Percentiles rank a stretch among this genome's conserved stretches.
Conservation (phyloP, 2,797 vertebrate species). For the Ctenopoma kingsleyae region DNA sequence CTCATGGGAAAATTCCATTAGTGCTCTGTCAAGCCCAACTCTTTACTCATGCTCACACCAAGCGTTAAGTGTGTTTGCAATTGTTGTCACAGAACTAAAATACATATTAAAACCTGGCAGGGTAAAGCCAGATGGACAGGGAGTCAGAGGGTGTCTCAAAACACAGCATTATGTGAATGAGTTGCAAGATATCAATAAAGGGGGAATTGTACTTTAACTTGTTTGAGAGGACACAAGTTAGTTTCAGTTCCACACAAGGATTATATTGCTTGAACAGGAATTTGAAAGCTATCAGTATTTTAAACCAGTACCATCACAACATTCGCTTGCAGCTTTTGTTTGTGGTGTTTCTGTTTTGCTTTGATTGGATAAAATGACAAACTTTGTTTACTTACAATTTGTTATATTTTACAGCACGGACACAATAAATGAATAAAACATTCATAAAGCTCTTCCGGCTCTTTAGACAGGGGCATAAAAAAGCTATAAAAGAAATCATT, state of each 20-base stretch:
- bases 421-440: background rate
- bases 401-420: background rate
- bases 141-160: slow-evolving; percentile 11
- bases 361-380: background rate
- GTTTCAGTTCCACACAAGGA: background rate
- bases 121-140: slow-evolving; percentile 35
- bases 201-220: background rate
- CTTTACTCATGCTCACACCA: slow-evolving; percentile 64
- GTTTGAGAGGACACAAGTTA: background rate
- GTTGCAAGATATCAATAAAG: slow-evolving; percentile 6
- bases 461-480: slow-evolving; percentile 1
- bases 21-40: slow-evolving; percentile 69
- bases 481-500: slow-evolving; percentile 31
- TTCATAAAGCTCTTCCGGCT: slow-evolving; percentile 7
- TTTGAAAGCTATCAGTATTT: background rate
- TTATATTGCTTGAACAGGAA: background rate
- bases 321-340: background rate
- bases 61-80: slow-evolving; percentile 65
- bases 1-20: slow-evolving; percentile 77
- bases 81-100: slow-evolving; percentile 66
- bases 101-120: slow-evolving; percentile 47
- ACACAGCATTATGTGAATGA: slow-evolving; percentile 45
- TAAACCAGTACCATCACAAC: background rate
- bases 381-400: no score
- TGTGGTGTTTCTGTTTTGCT: background rate